phyloP scores from a whole-genome alignment of 2,888 invertebrate genomes.

The Rosalia funebris region DNA sequence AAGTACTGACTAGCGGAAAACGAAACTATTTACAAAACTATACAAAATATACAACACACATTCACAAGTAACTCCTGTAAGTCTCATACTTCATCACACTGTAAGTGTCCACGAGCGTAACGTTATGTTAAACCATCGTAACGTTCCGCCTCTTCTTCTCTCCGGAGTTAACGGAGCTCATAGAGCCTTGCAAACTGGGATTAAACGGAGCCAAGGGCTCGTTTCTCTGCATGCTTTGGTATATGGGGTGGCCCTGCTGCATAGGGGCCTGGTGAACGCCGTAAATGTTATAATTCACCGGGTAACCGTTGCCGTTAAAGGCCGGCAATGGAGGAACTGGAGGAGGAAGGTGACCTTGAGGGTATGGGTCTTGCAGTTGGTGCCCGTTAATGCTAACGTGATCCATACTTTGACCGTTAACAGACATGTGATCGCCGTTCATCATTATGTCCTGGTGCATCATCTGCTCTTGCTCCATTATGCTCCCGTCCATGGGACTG shows the following conservation, averaged over 20 bases:
- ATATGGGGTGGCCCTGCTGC: conserved; percentile 57
- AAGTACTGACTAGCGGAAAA: conserved; percentile 41
- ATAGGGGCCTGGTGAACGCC: conserved; percentile 60
- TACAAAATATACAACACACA: conserved; percentile 23
- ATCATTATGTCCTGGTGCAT: conserved; percentile 54
- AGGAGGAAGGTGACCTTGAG: conserved; percentile 58
- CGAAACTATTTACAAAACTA: conserved; percentile 23
- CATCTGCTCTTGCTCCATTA: conserved; percentile 53
- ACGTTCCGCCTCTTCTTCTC: conserved; percentile 70
- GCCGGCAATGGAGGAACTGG: conserved; percentile 68
- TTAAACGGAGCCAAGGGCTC: conserved; percentile 63
- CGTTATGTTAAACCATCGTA: conserved; percentile 69
- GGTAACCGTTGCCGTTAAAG: conserved; percentile 61
- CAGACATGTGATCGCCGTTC: conserved; percentile 58
- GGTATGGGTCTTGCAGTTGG: conserved; percentile 56
- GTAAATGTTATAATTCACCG: conserved; percentile 63
- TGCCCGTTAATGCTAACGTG: conserved; percentile 59
- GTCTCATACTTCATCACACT: conserved; percentile 52
- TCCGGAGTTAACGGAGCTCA: conserved; percentile 68
- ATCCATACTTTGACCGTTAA: conserved; percentile 59
- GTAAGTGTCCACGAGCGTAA: conserved; percentile 52
- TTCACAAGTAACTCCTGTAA: conserved; percentile 36
- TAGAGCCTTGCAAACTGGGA: conserved; percentile 67
- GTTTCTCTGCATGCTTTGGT: conserved; percentile 62
- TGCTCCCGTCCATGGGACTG: conserved; percentile 63